Conservation (phyloP, 2,888 invertebrate genomes). For the Trissoscelio sp. region DNA sequence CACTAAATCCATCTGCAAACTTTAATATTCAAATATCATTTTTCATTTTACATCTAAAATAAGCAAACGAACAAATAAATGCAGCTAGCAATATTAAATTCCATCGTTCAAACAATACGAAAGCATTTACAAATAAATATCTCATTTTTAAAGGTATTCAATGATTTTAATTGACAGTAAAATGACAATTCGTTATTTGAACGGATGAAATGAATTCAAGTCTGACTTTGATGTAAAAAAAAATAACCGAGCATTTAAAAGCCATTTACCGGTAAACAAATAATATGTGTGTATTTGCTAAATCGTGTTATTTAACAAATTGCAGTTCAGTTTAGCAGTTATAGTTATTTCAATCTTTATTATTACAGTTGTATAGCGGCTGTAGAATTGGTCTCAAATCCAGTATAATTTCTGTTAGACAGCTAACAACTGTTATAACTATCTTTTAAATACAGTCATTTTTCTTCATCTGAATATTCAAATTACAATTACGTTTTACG, state of each 20-base stretch:
- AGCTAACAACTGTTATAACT: constrained; percentile 43
- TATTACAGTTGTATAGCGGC: constrained; percentile 42
- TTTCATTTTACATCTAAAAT: too few species aligned
- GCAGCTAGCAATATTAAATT: background rate
- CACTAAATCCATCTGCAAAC: too few species aligned
- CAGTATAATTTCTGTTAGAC: constrained; percentile 30
- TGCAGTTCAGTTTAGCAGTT: constrained; percentile 18
- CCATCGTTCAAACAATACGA: background rate
- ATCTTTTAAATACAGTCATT: constrained; percentile 35
- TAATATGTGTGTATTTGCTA: constrained; percentile 1
- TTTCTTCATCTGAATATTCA: constrained; percentile 14
- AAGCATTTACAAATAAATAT: background rate
- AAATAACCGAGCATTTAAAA: constrained; percentile 1
- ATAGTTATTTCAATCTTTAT: constrained; percentile 32
- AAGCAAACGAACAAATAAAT: too few species aligned
- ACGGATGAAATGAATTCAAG: background rate
- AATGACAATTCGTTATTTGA: background rate
- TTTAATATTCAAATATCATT: too few species aligned
- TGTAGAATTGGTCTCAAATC: constrained; percentile 20
- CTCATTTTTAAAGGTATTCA: background rate
- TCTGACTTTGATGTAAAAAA: background rate
- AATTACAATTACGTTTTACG: too few species aligned
- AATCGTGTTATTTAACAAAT: constrained; percentile 44
- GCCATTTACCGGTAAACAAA: constrained; percentile 12
- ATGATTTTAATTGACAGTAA: background rate